Evolutionary conservation across 2,888 invertebrate genomes (phyloP).

Genomic region (Alloplasta piceator): DNA sequence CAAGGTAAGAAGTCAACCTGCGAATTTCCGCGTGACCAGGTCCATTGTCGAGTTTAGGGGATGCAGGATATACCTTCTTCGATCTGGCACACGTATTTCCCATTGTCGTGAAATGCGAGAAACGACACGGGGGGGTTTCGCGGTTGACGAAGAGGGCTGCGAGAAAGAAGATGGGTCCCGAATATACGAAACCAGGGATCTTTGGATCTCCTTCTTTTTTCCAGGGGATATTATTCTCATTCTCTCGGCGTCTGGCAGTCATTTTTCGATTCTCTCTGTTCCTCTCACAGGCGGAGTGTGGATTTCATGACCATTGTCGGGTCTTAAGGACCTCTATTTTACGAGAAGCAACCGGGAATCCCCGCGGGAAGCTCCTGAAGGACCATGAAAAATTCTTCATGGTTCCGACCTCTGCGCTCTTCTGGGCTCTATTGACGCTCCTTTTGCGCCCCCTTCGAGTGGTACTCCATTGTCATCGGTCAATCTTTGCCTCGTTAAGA

Average conservation of each 20-base stretch:
- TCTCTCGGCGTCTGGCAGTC: background rate
- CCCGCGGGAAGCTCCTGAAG: conserved; percentile 70
- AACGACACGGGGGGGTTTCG: conserved; percentile 41
- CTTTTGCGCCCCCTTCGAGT: conserved; percentile 69
- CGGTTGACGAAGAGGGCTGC: conserved; percentile 20
- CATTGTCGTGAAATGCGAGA: conserved; percentile 66
- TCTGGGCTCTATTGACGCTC: background rate
- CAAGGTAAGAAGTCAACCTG: conserved; percentile 78
- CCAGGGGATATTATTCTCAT: background rate
- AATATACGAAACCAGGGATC: too few species aligned
- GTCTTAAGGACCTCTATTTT: conserved; percentile 75
- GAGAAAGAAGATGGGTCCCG: too few species aligned
- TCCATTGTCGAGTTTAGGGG: conserved; percentile 70
- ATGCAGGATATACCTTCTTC: conserved; percentile 34
- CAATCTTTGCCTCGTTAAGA: conserved; percentile 83
- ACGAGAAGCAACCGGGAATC: conserved; percentile 69
- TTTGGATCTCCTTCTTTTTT: too few species aligned
- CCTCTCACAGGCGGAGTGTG: conserved; percentile 71
- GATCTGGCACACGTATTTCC: conserved; percentile 30
- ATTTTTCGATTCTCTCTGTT: background rate
- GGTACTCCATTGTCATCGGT: conserved; percentile 77
- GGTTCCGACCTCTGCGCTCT: background rate
- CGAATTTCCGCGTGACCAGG: conserved; percentile 78
- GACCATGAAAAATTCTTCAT: conserved; percentile 14
- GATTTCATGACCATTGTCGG: conserved; percentile 80